These are phyloP conservation scores for Neogobius melanostomus DNA, from an alignment of 2,113 vertebrate species.

Conservation along the genomic window DNA sequence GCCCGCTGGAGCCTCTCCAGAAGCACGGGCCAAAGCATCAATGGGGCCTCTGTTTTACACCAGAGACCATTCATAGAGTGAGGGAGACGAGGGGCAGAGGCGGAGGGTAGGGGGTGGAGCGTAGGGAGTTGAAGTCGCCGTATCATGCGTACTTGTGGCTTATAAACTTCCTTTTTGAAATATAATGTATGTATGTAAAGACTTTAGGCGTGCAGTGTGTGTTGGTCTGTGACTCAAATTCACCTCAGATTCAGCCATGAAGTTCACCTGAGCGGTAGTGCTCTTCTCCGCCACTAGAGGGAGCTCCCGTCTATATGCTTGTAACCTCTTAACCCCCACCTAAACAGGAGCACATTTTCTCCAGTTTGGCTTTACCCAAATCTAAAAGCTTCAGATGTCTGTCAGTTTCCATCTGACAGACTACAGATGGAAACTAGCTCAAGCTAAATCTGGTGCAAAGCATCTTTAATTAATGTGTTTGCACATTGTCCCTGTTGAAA, in stretches of 20 bases:
- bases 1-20: conserved; percentile 36
- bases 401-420: too few relatives aligned
- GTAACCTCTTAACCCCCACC: neutral
- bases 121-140: neutral
- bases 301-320: conserved; percentile 15
- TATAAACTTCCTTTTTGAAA: too few relatives aligned
- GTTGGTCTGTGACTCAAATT: too few relatives aligned
- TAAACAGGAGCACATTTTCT: too few relatives aligned
- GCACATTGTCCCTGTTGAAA: too few relatives aligned
- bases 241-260: neutral
- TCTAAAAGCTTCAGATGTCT: too few relatives aligned
- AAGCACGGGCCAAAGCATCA: conserved; percentile 35
- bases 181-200: too few relatives aligned
- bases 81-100: neutral
- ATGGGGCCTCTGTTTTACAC: conserved; percentile 57
- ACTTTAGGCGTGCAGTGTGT: too few relatives aligned
- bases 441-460: too few relatives aligned
- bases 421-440: too few relatives aligned
- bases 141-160: neutral
- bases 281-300: conserved; percentile 43
- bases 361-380: too few relatives aligned
- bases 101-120: neutral
- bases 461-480: too few relatives aligned
- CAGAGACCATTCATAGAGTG: conserved; percentile 11
- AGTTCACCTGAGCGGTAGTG: conserved; percentile 16